Evolutionary conservation across 1,140 invertebrate species (phyloP).

Genomic region (Macrobrachium nipponense): DNA sequence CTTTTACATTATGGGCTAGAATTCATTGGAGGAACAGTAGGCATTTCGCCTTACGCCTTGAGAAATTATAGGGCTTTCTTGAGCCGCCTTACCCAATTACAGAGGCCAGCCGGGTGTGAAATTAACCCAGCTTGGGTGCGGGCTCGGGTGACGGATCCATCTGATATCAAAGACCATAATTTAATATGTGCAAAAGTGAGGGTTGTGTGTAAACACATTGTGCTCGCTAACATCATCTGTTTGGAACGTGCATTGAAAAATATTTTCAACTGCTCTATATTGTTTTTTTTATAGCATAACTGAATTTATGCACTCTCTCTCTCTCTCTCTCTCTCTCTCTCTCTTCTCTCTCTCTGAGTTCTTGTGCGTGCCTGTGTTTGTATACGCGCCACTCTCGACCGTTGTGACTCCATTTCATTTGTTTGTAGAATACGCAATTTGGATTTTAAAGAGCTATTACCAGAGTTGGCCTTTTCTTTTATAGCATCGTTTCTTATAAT

Average conservation of each 20-base stretch:
- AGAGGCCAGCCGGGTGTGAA: constrained; percentile 18
- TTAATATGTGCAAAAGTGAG: constrained; percentile 13
- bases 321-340: too few species aligned
- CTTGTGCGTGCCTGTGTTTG: too few species aligned
- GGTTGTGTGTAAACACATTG: background rate
- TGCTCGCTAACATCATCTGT: background rate
- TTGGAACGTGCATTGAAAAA: background rate
- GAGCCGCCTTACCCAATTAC: constrained; percentile 15
- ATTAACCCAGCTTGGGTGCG: background rate
- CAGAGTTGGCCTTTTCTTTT: too few species aligned
- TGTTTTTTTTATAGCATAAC: too few species aligned
- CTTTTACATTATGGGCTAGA: background rate
- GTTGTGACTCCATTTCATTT: too few species aligned
- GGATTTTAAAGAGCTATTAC: too few species aligned
- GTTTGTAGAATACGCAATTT: too few species aligned
- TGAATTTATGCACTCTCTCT: too few species aligned
- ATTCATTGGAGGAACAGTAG: background rate
- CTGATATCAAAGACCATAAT: constrained; percentile 15
- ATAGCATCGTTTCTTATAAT: too few species aligned
- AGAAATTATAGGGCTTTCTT: constrained; percentile 21
- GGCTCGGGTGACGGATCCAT: constrained; percentile 7
- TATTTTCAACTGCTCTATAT: too few species aligned
- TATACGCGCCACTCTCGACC: too few species aligned
- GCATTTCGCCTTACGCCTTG: background rate
- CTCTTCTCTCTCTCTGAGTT: too few species aligned